Conservation (phyloP, 2,888 invertebrate species). For the Onthophagus sagittarius region DNA sequence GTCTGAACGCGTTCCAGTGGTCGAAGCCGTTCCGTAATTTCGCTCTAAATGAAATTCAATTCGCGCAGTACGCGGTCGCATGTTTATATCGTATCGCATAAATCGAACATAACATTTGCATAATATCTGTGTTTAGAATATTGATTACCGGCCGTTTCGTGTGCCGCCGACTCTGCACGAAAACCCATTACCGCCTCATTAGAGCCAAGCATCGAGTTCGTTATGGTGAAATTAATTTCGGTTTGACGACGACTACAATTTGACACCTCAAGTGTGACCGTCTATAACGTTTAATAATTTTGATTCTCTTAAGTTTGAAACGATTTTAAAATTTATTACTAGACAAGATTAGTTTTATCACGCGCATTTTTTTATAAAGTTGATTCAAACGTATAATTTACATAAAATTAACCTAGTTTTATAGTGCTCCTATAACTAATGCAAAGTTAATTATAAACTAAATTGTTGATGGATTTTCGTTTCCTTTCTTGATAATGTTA, state of each 20-base stretch:
- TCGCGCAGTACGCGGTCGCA: constrained; percentile 24
- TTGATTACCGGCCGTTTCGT: constrained; percentile 1
- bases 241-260: constrained; percentile 11
- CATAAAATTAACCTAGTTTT: neutral
- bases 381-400: neutral
- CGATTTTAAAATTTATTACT: neutral
- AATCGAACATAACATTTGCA: constrained; percentile 34
- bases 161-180: constrained; percentile 18
- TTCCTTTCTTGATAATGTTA: neutral
- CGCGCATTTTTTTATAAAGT: neutral
- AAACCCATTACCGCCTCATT: constrained; percentile 28
- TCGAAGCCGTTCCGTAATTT: constrained; percentile 23
- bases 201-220: constrained; percentile 18
- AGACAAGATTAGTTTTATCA: neutral
- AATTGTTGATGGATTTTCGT: neutral
- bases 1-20: constrained; percentile 1
- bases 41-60: constrained; percentile 31
- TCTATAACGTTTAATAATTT: neutral
- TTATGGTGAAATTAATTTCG: constrained; percentile 23
- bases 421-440: neutral
- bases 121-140: constrained; percentile 29
- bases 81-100: constrained; percentile 32
- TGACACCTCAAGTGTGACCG: neutral
- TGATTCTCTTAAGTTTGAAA: neutral
- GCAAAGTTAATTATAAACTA: neutral